Percentiles rank a stretch among this genome's conserved stretches.
Evolutionary conservation across 2,888 invertebrate species (phyloP).

Genomic region (Diploptera punctata): DNA sequence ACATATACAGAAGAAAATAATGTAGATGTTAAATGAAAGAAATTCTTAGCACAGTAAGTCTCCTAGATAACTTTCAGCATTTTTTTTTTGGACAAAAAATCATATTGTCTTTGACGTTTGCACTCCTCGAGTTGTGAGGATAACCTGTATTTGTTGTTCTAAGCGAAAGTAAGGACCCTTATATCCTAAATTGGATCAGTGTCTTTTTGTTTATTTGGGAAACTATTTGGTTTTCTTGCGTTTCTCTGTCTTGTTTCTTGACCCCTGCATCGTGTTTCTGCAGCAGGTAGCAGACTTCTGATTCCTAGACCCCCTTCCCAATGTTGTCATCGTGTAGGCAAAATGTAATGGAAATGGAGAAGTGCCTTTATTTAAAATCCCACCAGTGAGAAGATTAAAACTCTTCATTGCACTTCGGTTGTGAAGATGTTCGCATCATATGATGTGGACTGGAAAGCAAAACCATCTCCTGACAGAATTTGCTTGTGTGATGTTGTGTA

Average conservation of each 20-base stretch:
- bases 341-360: slow-evolving; percentile 33
- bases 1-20: slow-evolving; percentile 34
- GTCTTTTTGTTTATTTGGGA: slow-evolving; percentile 3
- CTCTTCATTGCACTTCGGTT: not conserved
- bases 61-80: slow-evolving; percentile 24
- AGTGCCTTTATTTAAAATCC: slow-evolving; percentile 39
- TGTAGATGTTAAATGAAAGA: slow-evolving; percentile 33
- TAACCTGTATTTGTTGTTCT: slow-evolving; percentile 19
- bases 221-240: slow-evolving; percentile 34
- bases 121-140: not conserved
- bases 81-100: slow-evolving; percentile 27
- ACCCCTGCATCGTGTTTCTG: slow-evolving; percentile 40
- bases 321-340: slow-evolving; percentile 40
- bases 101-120: slow-evolving; percentile 14
- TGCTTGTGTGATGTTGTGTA: slow-evolving; percentile 5
- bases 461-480: slow-evolving; percentile 1
- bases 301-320: slow-evolving; percentile 44
- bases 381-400: slow-evolving; percentile 18
- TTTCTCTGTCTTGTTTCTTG: slow-evolving; percentile 36
- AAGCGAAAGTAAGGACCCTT: slow-evolving; percentile 16
- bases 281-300: slow-evolving; percentile 34
- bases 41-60: slow-evolving; percentile 37
- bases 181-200: slow-evolving; percentile 20
- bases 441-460: not conserved
- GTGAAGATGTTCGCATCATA: not conserved